Evolutionary conservation across 2,113 vertebrate species (phyloP), one percentile per base, ranked within the genome.

Genomic region (Hippocampus barbouri): DNA sequence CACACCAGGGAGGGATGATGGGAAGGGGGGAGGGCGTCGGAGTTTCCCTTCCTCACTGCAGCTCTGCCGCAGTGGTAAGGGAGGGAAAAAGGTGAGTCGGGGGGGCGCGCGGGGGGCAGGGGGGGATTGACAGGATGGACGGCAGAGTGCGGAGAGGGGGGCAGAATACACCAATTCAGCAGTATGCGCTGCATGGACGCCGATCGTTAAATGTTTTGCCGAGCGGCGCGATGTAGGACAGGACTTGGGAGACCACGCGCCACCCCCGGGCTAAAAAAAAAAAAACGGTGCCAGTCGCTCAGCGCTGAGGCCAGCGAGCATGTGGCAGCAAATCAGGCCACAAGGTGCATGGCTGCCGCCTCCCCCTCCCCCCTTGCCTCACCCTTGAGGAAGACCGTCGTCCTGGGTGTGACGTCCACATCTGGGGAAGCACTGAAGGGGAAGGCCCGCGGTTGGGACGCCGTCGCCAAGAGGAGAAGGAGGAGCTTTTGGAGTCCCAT

Each of bases 391-490:
- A 83, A 85, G 53, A 93, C 69, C 0, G 93, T 93, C 0, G 82
- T 91, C 76, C 93, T 90, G 49, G 93, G 89, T 66, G 84, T 91
- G 81, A 90, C 86, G 18, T 93, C 92, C 77, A 93, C 59, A 60
- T 91, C 90, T 73, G 89, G 81, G 8, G 89, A 83, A 0, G 93
- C 86, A 80, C 89, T 91, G 79, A 93, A 93, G 65, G 90, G 93
- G 70, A 92, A 92, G 49, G 90, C 89, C 88, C 84, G 82, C 51
- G 87, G 53, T 51, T 82, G 78, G 8, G 82, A 76, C 18, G 83
- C 69, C 30, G 79, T 68, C 80, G 63, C 71, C 1, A 82, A 60
- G 68, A 82, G 80, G 72, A 80, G 79, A n/a, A 83, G 72, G 51
- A 74, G 40, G 49, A 57, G 60, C 45, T 43, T 75, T 65, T 57